phyloP scores from a whole-genome alignment of 2,888 invertebrate genomes.

The Chrysolina haemoptera region DNA sequence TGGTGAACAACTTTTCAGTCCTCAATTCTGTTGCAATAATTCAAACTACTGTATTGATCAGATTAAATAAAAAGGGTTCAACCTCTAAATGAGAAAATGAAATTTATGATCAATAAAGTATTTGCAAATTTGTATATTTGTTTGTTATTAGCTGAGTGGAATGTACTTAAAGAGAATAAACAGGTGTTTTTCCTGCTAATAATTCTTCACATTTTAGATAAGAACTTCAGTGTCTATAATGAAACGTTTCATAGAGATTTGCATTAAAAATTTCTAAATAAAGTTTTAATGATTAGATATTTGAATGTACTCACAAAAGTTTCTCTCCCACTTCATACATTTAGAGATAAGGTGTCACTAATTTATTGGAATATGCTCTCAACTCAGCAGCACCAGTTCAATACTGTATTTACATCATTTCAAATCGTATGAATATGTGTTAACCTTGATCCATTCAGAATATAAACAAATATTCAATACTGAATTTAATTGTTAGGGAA shows the following conservation, averaged over 20 bases:
- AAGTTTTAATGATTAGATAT: slow-evolving; percentile 3
- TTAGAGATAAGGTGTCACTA: slow-evolving; percentile 31
- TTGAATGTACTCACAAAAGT: neutral
- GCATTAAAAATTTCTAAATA: neutral
- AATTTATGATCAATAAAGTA: slow-evolving; percentile 10
- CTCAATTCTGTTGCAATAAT: too few relatives aligned
- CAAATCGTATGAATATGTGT: slow-evolving; percentile 30
- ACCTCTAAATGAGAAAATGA: neutral
- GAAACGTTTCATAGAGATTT: neutral
- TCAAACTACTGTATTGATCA: too few relatives aligned
- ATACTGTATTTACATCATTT: slow-evolving; percentile 36
- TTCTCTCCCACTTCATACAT: slow-evolving; percentile 19
- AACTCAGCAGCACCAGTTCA: slow-evolving; percentile 30
- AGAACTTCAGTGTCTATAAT: neutral
- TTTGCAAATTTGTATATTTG: neutral
- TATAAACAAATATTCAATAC: slow-evolving; percentile 45
- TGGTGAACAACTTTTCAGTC: too few relatives aligned
- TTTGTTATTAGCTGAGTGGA: neutral
- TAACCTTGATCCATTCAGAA: slow-evolving; percentile 45
- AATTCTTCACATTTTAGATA: slow-evolving; percentile 3
- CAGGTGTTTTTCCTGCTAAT: neutral
- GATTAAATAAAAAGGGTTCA: neutral
- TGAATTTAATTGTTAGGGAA: slow-evolving; percentile 44
- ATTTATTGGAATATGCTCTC: slow-evolving; percentile 29
- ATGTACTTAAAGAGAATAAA: slow-evolving; percentile 4